Conservation (phyloP, 2,113 vertebrate genomes). For the Cyprinodon brontotheroides region DNA sequence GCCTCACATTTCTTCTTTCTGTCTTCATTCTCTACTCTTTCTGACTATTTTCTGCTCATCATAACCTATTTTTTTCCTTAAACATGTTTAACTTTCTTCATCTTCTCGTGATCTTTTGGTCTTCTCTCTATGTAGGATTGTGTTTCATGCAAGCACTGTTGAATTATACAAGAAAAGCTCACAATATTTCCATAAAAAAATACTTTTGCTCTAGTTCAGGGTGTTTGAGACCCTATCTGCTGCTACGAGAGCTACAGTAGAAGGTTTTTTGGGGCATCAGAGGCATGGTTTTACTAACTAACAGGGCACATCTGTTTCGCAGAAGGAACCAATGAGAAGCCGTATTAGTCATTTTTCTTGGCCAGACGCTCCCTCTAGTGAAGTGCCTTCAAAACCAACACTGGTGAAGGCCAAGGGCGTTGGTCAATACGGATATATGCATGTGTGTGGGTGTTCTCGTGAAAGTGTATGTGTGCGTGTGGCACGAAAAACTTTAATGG, state of each 20-base stretch:
- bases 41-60: conserved; percentile 30
- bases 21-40: conserved; percentile 20
- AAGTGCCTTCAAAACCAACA: conserved; percentile 77
- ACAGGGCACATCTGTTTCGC: conserved; percentile 75
- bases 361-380: conserved; percentile 73
- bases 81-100: conserved; percentile 9
- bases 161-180: neutral
- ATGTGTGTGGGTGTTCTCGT: conserved; percentile 56
- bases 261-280: conserved; percentile 52
- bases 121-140: neutral
- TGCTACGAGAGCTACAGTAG: conserved; percentile 29
- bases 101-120: neutral
- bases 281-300: conserved; percentile 57
- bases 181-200: neutral
- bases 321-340: conserved; percentile 73
- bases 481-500: conserved; percentile 38
- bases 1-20: conserved; percentile 67
- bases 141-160: neutral
- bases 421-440: conserved; percentile 54
- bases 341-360: conserved; percentile 77
- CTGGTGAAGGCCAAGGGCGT: conserved; percentile 71
- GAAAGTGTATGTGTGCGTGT: conserved; percentile 36
- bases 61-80: conserved; percentile 13
- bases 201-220: neutral
- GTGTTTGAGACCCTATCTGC: conserved; percentile 17